phyloP scores from a whole-genome alignment of 2,797 vertebrate genomes.

The Phrynocephalus guinanensis region DNA sequence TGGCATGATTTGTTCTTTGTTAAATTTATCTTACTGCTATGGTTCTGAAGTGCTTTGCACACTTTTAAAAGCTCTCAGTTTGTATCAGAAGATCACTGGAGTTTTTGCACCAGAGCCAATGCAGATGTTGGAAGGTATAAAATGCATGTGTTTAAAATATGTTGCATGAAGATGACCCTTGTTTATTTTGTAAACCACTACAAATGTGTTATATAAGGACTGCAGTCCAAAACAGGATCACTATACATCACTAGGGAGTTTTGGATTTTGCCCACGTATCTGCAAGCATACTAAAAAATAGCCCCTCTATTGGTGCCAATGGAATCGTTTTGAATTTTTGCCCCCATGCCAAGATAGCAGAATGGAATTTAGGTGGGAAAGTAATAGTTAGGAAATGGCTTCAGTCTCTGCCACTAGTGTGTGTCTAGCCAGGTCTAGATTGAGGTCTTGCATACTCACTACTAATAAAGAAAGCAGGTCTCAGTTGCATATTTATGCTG shows the following conservation, averaged over 20 bases:
- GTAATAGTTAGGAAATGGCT: too few species aligned
- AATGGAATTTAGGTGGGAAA: too few species aligned
- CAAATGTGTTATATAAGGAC: neutral
- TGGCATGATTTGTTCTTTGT: slow-evolving; percentile 35
- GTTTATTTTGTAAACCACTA: neutral
- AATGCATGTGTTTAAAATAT: neutral
- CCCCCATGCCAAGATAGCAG: too few species aligned
- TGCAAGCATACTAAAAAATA: neutral
- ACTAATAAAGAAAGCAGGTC: neutral
- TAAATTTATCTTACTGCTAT: slow-evolving; percentile 11
- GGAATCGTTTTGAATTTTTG: neutral
- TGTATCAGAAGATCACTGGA: neutral
- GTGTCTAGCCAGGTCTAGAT: neutral
- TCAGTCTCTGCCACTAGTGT: too few species aligned
- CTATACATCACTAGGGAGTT: neutral
- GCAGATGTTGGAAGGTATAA: neutral
- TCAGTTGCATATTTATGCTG: neutral
- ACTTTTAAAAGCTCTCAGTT: neutral
- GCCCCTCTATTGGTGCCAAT: neutral
- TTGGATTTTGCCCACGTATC: neutral
- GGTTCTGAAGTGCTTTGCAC: neutral
- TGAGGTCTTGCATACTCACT: neutral
- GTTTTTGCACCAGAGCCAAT: neutral
- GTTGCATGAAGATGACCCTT: neutral
- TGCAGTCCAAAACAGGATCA: neutral